Base-by-base conservation (phyloP, 2,888 invertebrate species). In the Philaethria dido region DNA sequence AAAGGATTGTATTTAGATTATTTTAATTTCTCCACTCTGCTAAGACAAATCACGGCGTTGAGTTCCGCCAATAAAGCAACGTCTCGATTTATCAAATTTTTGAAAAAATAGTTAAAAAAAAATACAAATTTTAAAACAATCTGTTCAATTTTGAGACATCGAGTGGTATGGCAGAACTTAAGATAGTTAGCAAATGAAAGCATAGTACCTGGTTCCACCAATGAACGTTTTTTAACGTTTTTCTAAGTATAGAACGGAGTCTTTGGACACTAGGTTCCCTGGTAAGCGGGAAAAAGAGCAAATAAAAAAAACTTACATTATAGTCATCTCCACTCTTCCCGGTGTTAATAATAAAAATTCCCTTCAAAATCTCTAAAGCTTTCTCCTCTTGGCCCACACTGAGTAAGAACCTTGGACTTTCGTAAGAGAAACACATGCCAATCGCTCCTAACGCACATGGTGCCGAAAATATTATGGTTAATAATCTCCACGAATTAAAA, bases 351-450 rank as follows among this genome's bases (percentile, higher is more conserved):
- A 72, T 74, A 66, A 78, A 88, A 3, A 92, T 89, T 0, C 73
- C 76, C 62, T 74, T 82, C 69, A 92, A 69, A 0, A 86, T 79
- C 11, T 82, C 70, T 48, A 96, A 75, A 0, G 96, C 95, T 64
- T 94, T 89, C 0, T 93, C 87, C 1, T 85, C 78, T 1, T 77
- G 89, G 87, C 95, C 85, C 89, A 94, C 57, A 92, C 93, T 86
- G 9, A 96, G 87, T 55, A 95, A 86, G 77, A 94, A 97, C 79
- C 96, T 96, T 0, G 97, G 97, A 72, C 96, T 97, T 82, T 97
- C 97, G 0, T 95, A 96, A 11, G 94, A 86, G 39, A 82, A 87
- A 0, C 87, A 81, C 0, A 95, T 82, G 0, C 94, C 93, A 0
- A 94, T 13, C 0, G 95, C 93, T 0, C 95, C 94, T 0, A 95